Percentiles rank a stretch among this genome's conserved stretches.
Evolutionary conservation across 2,113 vertebrate species (phyloP).

Genomic region (Plecturocebus donacophilus): DNA sequence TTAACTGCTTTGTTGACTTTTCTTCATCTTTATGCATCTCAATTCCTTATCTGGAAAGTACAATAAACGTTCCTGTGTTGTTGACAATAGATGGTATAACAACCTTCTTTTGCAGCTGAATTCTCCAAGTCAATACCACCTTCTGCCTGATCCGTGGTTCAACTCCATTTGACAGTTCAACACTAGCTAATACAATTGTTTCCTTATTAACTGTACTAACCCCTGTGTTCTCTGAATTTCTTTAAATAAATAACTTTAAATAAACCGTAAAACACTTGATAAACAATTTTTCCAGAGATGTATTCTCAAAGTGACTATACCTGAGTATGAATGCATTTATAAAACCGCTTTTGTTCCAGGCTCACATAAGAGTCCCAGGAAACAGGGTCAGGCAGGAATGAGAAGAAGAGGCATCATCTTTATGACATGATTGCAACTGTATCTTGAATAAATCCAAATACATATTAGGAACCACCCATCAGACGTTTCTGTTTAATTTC

Average conservation of each 20-base stretch:
- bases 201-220: not conserved
- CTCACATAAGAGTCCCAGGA: not conserved
- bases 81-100: not conserved
- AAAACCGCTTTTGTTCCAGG: not conserved
- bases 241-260: constrained; percentile 33
- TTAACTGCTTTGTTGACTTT: not conserved
- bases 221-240: not conserved
- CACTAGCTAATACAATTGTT: not conserved
- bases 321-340: not conserved
- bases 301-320: not conserved
- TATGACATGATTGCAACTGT: not conserved
- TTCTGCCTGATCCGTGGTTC: not conserved
- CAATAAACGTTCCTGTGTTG: not conserved
- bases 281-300: constrained; percentile 20
- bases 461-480: not conserved
- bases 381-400: not conserved
- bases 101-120: not conserved
- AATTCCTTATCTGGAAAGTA: not conserved
- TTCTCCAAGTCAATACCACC: not conserved
- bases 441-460: constrained; percentile 12
- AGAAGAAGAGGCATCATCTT: not conserved
- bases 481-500: constrained; percentile 26
- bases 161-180: not conserved
- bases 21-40: not conserved
- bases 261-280: not conserved